A percentile compares a stretch with the other conserved stretches of the same genome.
Conservation (phyloP, 2,888 invertebrate genomes). For the Eremobia ochroleuca region DNA sequence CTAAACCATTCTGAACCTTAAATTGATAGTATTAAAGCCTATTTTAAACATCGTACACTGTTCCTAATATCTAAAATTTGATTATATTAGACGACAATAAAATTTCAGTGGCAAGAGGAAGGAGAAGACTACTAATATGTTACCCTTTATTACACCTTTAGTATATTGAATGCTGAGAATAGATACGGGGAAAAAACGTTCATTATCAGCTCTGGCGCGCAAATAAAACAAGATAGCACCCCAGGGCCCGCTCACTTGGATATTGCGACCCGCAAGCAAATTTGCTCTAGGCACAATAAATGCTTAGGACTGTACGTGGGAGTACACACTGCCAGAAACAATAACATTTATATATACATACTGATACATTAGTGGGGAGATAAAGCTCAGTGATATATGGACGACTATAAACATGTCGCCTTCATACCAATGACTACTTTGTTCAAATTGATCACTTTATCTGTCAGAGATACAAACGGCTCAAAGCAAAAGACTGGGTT, state of each 20-base stretch:
- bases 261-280: slow-evolving; percentile 90
- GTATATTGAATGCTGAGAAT: slow-evolving; percentile 84
- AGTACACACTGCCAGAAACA: slow-evolving; percentile 75
- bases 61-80: slow-evolving; percentile 72
- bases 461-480: slow-evolving; percentile 33
- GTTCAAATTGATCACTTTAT: slow-evolving; percentile 60
- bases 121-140: slow-evolving; percentile 75
- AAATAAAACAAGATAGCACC: slow-evolving; percentile 89
- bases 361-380: slow-evolving; percentile 71
- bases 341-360: slow-evolving; percentile 79
- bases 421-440: slow-evolving; percentile 61
- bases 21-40: slow-evolving; percentile 56
- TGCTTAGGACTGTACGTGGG: slow-evolving; percentile 84
- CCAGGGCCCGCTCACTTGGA: slow-evolving; percentile 85
- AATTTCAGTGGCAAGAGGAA: slow-evolving; percentile 75
- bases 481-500: slow-evolving; percentile 41
- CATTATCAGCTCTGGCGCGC: slow-evolving; percentile 86
- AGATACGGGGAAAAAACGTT: slow-evolving; percentile 86
- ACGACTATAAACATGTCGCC: slow-evolving; percentile 53
- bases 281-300: slow-evolving; percentile 89
- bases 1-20: slow-evolving; percentile 69
- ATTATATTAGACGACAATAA: slow-evolving; percentile 78
- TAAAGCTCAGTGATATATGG: slow-evolving; percentile 63
- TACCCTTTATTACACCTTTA: slow-evolving; percentile 85
- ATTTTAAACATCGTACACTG: slow-evolving; percentile 59